Evolutionary conservation across 1,140 invertebrate genomes (phyloP), one percentile per base, ranked within the genome.

Genomic region (Pseudomyrmex cubaensis): DNA sequence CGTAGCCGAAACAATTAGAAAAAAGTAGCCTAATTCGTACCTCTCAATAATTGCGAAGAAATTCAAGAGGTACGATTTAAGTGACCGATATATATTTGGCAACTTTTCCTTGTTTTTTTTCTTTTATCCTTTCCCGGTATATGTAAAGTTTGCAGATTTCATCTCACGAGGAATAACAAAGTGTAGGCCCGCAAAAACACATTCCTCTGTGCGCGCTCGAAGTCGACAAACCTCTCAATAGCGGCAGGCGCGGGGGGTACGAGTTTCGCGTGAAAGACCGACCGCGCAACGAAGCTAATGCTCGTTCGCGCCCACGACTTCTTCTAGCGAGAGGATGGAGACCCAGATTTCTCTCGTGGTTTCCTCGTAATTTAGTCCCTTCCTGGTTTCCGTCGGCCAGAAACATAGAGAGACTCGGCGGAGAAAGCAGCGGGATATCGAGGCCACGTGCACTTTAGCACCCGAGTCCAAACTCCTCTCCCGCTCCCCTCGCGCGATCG

Each of bases 351-450:
- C 5, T 35, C 64, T 66, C 64, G 64, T 13, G 63, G 52, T 78
- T 70, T 67, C 44, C 22, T 77, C 56, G n/a, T 59, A 80, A 80
- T 59, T 59, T 25, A 80, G 46, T 69, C 50, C 12, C 10, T 22
- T 35, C 15, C 5, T 7, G 20, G 35, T 20, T 66, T 48, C 9
- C 35, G 15, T 8, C 20, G 3, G 44, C 2, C 50, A 56, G 25
- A 64, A 50, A 46, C 57, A 64, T 25, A 61, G 59, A 22, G 5
- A 62, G 20, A 7, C 35, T 10, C 22, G 50, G 7, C 20, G 12
- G 1, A 61, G 52, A 78, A 78, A 78, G 44, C 46, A 80, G 22
- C 12, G 66, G 9, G 54, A 78, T 56, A 70, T 78, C 64, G 76
- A 70, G 64, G 64, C 59, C 52, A 78, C 50, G 63, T 67, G 75